phyloP scores from a whole-genome alignment of 2,888 invertebrate genomes.

The Nomada flava region DNA sequence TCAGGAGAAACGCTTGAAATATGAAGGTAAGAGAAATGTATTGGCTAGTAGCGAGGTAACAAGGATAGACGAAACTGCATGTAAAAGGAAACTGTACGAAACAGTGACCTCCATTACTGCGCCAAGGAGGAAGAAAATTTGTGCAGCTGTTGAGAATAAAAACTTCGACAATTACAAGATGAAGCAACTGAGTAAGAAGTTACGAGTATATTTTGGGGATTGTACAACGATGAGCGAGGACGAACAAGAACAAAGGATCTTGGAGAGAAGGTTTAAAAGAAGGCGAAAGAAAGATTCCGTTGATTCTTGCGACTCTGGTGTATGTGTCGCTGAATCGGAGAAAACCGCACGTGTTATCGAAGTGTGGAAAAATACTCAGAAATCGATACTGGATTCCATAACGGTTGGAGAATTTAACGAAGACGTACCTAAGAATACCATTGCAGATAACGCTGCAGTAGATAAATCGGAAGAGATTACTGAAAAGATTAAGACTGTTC shows the following conservation, averaged over 20 bases:
- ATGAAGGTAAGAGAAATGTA: not conserved
- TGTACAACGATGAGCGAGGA: slow-evolving; percentile 43
- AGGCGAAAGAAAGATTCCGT: slow-evolving; percentile 35
- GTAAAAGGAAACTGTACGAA: not conserved
- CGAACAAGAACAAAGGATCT: slow-evolving; percentile 46
- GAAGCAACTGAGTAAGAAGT: slow-evolving; percentile 14
- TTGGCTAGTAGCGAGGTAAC: not conserved
- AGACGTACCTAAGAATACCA: not conserved
- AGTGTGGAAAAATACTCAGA: slow-evolving; percentile 7
- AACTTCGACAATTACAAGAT: not conserved
- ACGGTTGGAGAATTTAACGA: slow-evolving; percentile 22
- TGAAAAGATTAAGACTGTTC: not conserved
- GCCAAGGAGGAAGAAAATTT: not conserved
- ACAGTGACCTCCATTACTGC: too few relatives aligned
- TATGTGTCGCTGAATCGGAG: not conserved
- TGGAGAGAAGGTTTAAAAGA: slow-evolving; percentile 16
- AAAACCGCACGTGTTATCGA: not conserved
- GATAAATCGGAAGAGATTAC: not conserved
- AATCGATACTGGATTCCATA: slow-evolving; percentile 32
- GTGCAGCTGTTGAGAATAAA: not conserved
- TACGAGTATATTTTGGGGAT: slow-evolving; percentile 38
- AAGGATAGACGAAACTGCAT: not conserved
- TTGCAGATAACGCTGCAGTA: not conserved
- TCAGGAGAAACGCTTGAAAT: not conserved
- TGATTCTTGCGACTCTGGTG: slow-evolving; percentile 44